Evolutionary conservation across 1,140 invertebrate species (phyloP).

Genomic region (Camponotus pennsylvanicus): DNA sequence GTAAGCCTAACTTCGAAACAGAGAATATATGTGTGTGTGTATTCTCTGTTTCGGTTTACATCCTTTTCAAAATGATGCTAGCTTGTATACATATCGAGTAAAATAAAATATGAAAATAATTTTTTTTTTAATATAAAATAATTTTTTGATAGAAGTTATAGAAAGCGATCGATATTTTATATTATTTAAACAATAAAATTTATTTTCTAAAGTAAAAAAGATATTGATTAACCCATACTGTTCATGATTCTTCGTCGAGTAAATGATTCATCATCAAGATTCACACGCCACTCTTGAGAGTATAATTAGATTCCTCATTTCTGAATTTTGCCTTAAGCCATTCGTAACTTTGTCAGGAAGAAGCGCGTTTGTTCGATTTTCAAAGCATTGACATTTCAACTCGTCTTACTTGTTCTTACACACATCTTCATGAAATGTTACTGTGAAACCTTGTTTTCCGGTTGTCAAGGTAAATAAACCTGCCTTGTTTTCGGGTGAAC

Average conservation of each 20-base stretch:
- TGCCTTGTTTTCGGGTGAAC: conserved; percentile 36
- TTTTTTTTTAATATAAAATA: no score
- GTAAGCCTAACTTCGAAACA: neutral
- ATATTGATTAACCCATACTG: neutral
- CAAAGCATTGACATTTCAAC: conserved; percentile 17
- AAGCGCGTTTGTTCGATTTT: neutral
- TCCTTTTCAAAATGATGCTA: no score
- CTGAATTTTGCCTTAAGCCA: neutral
- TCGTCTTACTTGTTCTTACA: conserved; percentile 24
- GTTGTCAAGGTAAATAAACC: conserved; percentile 37
- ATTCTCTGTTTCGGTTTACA: no score
- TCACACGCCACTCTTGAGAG: neutral
- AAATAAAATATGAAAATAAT: neutral
- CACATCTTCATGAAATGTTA: neutral
- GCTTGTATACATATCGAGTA: no score
- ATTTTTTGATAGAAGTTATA: no score
- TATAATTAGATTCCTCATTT: neutral
- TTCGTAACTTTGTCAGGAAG: neutral
- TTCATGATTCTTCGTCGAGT: neutral
- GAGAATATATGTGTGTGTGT: no score
- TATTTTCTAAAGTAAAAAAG: neutral
- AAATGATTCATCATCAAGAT: neutral
- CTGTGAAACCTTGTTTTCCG: conserved; percentile 18
- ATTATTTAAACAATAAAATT: neutral
- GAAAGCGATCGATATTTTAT: neutral